phyloP scores from a whole-genome alignment of 2,797 vertebrate genomes.

The Squalus acanthias region DNA sequence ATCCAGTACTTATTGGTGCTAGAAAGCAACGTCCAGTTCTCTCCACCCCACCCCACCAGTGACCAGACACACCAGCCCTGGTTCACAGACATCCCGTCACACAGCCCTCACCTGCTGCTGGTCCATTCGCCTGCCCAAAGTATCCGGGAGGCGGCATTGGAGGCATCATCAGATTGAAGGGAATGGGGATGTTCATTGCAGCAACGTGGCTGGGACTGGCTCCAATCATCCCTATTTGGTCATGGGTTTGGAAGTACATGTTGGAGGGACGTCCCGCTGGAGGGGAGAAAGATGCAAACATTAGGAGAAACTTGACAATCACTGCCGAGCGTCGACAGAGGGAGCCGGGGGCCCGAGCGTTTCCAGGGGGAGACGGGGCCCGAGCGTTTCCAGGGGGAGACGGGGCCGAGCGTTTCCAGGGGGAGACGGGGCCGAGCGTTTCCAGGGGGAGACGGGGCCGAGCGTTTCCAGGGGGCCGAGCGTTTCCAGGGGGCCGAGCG shows the following conservation, averaged over 20 bases:
- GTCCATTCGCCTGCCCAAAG: conserved; percentile 87
- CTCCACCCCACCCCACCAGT: too few relatives aligned
- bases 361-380: too few relatives aligned
- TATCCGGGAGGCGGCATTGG: conserved; percentile 92
- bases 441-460: too few relatives aligned
- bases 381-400: too few relatives aligned
- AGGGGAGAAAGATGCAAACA: not conserved
- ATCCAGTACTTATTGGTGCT: not conserved
- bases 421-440: too few relatives aligned
- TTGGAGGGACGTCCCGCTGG: conserved; percentile 79
- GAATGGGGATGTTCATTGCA: conserved; percentile 94
- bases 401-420: too few relatives aligned
- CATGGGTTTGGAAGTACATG: conserved; percentile 98
- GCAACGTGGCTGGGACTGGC: conserved; percentile 84
- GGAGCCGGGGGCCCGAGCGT: too few relatives aligned
- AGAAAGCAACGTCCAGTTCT: not conserved
- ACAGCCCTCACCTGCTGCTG: conserved; percentile 68
- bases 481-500: too few relatives aligned
- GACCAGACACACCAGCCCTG: not conserved
- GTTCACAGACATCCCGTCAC: not conserved
- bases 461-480: too few relatives aligned
- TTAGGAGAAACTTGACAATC: not conserved
- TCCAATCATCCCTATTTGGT: conserved; percentile 97
- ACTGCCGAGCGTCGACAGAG: too few relatives aligned
- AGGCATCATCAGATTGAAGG: conserved; percentile 96